Evolutionary conservation across 2,888 invertebrate species (phyloP).

Genomic region (Congeria kusceri): DNA sequence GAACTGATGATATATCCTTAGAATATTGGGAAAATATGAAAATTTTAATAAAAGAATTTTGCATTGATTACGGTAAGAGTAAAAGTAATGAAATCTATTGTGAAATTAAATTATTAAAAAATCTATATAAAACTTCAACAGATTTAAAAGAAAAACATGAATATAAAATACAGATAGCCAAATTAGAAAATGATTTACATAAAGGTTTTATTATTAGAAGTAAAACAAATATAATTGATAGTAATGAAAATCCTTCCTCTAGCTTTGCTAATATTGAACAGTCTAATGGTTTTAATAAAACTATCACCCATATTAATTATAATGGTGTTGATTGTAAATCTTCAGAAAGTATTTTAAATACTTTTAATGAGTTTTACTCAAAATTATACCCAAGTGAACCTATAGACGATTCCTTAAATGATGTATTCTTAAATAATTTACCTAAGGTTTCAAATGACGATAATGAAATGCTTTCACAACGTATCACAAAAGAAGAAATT

Average conservation of each 20-base stretch:
- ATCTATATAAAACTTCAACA: neutral
- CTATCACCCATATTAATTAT: too few relatives aligned
- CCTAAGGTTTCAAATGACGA: too few relatives aligned
- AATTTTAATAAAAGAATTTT: constrained; percentile 5
- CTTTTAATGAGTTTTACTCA: neutral
- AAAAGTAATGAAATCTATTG: constrained; percentile 7
- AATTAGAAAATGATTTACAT: constrained; percentile 9
- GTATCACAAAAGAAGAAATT: too few relatives aligned
- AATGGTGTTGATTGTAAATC: too few relatives aligned
- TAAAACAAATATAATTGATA: too few relatives aligned
- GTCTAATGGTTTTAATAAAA: too few relatives aligned
- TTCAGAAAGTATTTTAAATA: neutral
- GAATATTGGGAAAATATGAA: constrained; percentile 27
- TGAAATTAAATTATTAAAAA: neutral
- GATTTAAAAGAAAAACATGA: too few relatives aligned
- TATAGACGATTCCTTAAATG: neutral
- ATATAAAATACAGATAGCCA: too few relatives aligned
- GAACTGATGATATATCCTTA: constrained; percentile 27
- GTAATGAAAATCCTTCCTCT: too few relatives aligned
- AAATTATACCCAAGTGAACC: neutral
- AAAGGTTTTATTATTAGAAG: constrained; percentile 8
- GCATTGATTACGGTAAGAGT: constrained; percentile 12
- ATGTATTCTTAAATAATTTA: neutral
- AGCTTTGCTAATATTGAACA: too few relatives aligned
- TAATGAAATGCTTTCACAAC: too few relatives aligned